A percentile compares a stretch with the other conserved stretches of the same genome.
These are phyloP conservation scores for Stenoptilia bipunctidactyla DNA, from an alignment of 2,888 invertebrate genomes.

Conservation along the genomic window DNA sequence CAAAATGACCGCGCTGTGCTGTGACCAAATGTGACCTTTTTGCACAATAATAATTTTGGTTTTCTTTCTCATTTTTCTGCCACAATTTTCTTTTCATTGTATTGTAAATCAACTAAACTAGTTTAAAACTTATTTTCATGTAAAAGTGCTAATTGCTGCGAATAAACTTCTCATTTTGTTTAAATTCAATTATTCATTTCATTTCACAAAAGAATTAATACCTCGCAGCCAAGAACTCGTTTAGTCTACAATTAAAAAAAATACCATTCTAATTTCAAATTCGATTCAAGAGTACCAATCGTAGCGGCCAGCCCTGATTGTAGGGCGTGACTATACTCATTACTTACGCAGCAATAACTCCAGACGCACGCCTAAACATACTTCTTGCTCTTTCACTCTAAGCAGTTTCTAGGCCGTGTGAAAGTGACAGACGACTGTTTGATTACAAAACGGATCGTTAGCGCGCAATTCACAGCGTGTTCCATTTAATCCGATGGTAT, in stretches of 20 bases:
- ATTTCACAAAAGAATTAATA: too few relatives aligned
- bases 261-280: slow-evolving; percentile 38
- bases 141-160: too few relatives aligned
- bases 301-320: slow-evolving; percentile 43
- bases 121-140: too few relatives aligned
- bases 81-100: too few relatives aligned
- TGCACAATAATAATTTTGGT: too few relatives aligned
- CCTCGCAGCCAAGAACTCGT: too few relatives aligned
- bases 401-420: slow-evolving; percentile 3
- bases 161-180: too few relatives aligned
- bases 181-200: too few relatives aligned
- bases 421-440: slow-evolving; percentile 24
- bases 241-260: slow-evolving; percentile 47
- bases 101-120: too few relatives aligned
- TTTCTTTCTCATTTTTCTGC: too few relatives aligned
- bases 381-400: slow-evolving; percentile 25
- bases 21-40: too few relatives aligned
- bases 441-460: slow-evolving; percentile 31
- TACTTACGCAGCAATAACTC: slow-evolving; percentile 35
- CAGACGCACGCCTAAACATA: slow-evolving; percentile 17
- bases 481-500: slow-evolving; percentile 65
- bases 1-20: too few relatives aligned
- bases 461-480: slow-evolving; percentile 42
- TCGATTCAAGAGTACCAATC: slow-evolving; percentile 51
- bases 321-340: slow-evolving; percentile 59